Percentiles rank a stretch among this genome's conserved stretches.
phyloP scores from a whole-genome alignment of 2,113 vertebrate genomes.

The Cettia cetti region DNA sequence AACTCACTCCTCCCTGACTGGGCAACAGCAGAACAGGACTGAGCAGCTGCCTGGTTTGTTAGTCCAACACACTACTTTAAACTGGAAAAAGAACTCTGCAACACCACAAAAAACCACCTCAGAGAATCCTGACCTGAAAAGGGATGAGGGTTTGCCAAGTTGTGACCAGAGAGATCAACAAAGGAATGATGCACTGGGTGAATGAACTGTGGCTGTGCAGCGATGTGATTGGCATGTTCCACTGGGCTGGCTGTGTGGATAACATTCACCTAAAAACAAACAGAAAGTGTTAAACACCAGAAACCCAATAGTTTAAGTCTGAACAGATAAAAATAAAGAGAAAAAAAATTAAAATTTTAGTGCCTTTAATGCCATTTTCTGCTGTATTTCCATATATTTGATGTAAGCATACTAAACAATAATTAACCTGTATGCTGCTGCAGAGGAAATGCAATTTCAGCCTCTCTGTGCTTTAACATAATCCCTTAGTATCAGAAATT shows the following conservation, averaged over 20 bases:
- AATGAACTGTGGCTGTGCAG: conserved; percentile 91
- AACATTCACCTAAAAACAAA: conserved; percentile 84
- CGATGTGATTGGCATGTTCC: conserved; percentile 88
- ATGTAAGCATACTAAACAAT: neutral
- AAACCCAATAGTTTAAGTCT: neutral
- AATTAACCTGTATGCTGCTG: neutral
- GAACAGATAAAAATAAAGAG: neutral
- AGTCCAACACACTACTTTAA: neutral
- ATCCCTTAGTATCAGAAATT: neutral
- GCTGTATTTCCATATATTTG: neutral
- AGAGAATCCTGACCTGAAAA: conserved; percentile 82
- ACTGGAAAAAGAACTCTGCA: neutral
- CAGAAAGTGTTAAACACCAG: neutral
- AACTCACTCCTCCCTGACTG: neutral
- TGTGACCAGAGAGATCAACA: conserved; percentile 94
- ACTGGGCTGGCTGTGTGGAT: conserved; percentile 90
- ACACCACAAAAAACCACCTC: neutral
- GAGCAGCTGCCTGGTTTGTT: neutral
- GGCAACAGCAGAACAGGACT: neutral
- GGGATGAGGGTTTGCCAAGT: conserved; percentile 88
- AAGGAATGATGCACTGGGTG: conserved; percentile 90
- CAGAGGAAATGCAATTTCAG: neutral
- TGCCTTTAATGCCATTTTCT: neutral
- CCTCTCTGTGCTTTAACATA: neutral
- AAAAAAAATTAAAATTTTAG: neutral